Evolutionary conservation across 2,797 vertebrate genomes (phyloP), one percentile per base, ranked within the genome.

Genomic region (Champsocephalus esox): DNA sequence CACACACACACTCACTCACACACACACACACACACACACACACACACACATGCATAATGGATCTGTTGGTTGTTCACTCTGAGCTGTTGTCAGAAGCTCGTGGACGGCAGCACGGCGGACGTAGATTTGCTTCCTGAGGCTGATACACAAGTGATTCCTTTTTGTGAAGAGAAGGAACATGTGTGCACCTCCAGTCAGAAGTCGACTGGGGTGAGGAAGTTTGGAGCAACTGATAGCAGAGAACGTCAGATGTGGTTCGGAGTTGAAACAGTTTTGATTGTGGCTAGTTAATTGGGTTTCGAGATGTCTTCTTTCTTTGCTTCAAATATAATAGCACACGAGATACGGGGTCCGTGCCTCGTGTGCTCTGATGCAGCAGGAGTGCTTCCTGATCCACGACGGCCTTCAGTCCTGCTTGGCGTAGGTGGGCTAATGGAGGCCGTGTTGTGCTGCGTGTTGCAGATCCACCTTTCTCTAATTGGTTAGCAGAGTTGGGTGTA

Each of bases 91-190:
- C 85, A 82, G 65, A 72, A 19, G 63, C 46, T 51, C 70, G 49
- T 56, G 1, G 50, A 59, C 75, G 56, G 79, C 70, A 67, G 75
- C 75, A 19, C 57, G 9, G 70, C 48, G 73, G 65, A 44, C 83
- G 83, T 66, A 81, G 79, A 80, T 87, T 79, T 71, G 58, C 75
- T 85, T 67, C 81, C 70, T 71, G 46, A 64, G 49, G 77, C 66
- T 66, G 70, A 83, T 76, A 76, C 82, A 83, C 79, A 74, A 70
- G 48, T 75, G 73, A 84, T 89, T 8, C 75, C 79, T 72, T 82
- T 79, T 58, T 51, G 44, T 54, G 41, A 70, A n/a, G 57, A 52
- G 9, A 54, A 49, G 10, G 38, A 51, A 50, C n/a, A 5, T 44
- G 66, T 52, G 28, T 28, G 28, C 5, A 28, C 28, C 28, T 28